Evolutionary conservation across 2,113 vertebrate species (phyloP).

Genomic region (Phylloscopus trochilus): DNA sequence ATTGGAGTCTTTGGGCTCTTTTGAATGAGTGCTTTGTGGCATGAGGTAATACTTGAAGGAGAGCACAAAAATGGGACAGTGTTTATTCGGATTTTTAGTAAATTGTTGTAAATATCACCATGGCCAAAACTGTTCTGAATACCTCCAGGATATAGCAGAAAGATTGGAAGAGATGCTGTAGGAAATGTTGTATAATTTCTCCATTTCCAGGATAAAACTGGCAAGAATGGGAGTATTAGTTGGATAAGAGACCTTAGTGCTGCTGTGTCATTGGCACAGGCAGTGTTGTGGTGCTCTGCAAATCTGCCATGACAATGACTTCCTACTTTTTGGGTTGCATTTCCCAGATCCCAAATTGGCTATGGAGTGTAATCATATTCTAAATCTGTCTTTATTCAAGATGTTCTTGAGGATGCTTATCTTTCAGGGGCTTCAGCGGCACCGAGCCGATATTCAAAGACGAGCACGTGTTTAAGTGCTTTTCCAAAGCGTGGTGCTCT

Average conservation of each 20-base stretch:
- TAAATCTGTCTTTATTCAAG: background rate
- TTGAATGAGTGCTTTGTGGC: background rate
- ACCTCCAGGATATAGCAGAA: background rate
- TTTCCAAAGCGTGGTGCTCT: background rate
- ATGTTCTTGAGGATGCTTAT: background rate
- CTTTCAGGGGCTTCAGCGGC: background rate
- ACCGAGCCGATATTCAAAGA: fast-evolving
- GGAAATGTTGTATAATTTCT: background rate
- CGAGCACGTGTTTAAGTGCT: fast-evolving
- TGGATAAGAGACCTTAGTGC: background rate
- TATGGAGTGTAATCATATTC: background rate
- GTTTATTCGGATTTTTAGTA: background rate
- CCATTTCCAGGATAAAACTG: background rate
- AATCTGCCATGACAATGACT: background rate
- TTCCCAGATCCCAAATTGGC: background rate
- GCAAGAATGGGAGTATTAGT: background rate
- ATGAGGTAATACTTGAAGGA: background rate
- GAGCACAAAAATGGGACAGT: background rate
- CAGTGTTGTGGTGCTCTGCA: background rate
- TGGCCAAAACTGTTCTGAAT: background rate
- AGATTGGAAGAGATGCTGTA: background rate
- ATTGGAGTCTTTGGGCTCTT: background rate
- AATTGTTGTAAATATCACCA: background rate
- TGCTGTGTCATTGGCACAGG: background rate
- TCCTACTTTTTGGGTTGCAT: background rate